Evolutionary conservation across 2,888 invertebrate species (phyloP).

Genomic region (Nymphalis c-album): DNA sequence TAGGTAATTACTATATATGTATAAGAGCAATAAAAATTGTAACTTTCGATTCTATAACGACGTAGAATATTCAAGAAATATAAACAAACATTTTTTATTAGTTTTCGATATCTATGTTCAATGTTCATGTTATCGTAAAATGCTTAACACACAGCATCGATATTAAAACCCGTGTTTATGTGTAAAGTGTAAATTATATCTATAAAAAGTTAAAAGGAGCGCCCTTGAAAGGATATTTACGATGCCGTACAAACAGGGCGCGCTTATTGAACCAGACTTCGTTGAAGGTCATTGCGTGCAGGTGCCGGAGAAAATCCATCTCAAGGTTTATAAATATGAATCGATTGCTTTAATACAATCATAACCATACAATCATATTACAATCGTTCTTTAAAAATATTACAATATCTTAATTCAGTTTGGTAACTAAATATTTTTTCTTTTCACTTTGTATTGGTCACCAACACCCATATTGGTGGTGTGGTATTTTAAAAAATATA

Average conservation of each 20-base stretch:
- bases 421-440: no score
- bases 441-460: no score
- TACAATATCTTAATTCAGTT: no score
- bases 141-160: neutral
- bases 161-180: constrained; percentile 13
- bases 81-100: neutral
- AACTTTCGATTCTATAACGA: neutral
- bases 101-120: neutral
- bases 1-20: no score
- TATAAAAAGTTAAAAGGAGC: constrained; percentile 46
- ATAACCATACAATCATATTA: no score
- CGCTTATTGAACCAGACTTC: constrained; percentile 62
- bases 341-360: neutral
- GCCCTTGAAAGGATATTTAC: constrained; percentile 65
- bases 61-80: neutral
- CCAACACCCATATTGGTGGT: no score
- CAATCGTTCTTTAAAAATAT: no score
- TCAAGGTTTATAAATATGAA: constrained; percentile 19
- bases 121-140: neutral
- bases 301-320: constrained; percentile 26
- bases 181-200: constrained; percentile 11
- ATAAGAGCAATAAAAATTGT: no score
- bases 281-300: constrained; percentile 32
- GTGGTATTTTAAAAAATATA: no score
- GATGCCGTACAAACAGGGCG: constrained; percentile 50